Conservation (phyloP, 2,888 invertebrate genomes). For the Panopea generosa region DNA sequence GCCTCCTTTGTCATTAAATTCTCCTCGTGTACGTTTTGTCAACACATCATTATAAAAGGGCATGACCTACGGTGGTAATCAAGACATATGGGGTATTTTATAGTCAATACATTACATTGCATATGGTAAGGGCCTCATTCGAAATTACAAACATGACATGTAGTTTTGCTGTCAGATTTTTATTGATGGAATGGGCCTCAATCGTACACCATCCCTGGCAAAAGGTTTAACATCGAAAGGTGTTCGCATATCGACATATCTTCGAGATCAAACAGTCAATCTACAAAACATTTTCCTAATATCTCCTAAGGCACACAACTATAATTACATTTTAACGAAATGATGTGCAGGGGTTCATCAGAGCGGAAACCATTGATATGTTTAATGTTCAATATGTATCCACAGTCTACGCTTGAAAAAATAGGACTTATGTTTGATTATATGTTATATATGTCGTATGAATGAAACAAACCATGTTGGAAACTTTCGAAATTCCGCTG, state of each 20-base stretch:
- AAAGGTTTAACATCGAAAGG: constrained; percentile 22
- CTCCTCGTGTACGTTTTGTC: no score
- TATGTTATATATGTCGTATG: constrained; percentile 6
- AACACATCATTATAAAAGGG: no score
- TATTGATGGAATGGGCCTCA: constrained; percentile 4
- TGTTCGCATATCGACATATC: constrained; percentile 20
- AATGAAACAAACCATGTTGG: neutral
- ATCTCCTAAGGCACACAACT: constrained; percentile 34
- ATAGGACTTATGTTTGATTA: constrained; percentile 15
- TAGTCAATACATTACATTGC: no score
- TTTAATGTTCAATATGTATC: constrained; percentile 4
- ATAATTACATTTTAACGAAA: constrained; percentile 31
- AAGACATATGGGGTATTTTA: no score
- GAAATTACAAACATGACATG: no score
- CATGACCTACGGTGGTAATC: no score
- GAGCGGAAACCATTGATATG: constrained; percentile 15
- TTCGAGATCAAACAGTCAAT: constrained; percentile 39
- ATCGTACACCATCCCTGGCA: neutral
- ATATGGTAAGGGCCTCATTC: no score
- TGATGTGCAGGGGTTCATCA: constrained; percentile 10
- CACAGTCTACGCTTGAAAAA: constrained; percentile 17
- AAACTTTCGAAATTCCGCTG: neutral
- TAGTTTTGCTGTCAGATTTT: no score
- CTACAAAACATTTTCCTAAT: constrained; percentile 39
- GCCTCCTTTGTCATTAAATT: no score